Base-by-base conservation (phyloP, 2,113 vertebrate species). In the Eurystomus gularis region DNA sequence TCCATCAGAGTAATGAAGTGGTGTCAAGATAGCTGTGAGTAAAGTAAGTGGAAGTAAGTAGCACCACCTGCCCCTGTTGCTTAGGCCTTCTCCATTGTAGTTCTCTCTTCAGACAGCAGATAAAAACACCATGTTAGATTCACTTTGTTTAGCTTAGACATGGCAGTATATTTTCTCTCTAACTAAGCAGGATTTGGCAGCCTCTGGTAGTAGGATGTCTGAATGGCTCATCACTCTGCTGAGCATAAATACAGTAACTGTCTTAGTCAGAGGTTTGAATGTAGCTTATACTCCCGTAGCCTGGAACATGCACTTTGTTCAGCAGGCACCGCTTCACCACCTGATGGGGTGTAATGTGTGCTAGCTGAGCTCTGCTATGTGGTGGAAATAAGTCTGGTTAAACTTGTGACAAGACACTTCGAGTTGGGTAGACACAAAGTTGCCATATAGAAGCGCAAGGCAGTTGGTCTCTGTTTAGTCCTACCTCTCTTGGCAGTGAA, bases 111-210 rank as follows among this genome's bases (percentile, higher is more conserved):
- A 73, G 49, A 54, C 64, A 64, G 21, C 3, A 0, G 0, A 55
- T 88, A 49, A 86, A 90, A 84, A 64, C 57, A 10, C 24, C 12
- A 1, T 14, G 8, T 62, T 91, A 70, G 16, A 66, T 29, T 64
- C 78, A 64, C 37, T 13, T 39, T 86, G 24, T 82, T 90, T 83
- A 73, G 44, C 40, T 61, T 58, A 13, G 60, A n/a, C 23, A 16
- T 13, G 60, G 18, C 39, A 60, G 4, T 37, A 52, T 90, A 65
- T 78, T 86, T 61, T 83, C 6, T 51, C 55, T 60, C 28, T 54
- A 87, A 54, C 46, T 7, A 19, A 55, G 55, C 33, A 71, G 77
- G 40, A 84, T 84, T 94, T 95, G 92, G 65, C 95, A 94, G 81
- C 42, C 57, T 84, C 70, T 73, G 28, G 55, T 62, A 31, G 37